phyloP scores from a whole-genome alignment of 2,797 vertebrate genomes.

The Anolis apletophallus region DNA sequence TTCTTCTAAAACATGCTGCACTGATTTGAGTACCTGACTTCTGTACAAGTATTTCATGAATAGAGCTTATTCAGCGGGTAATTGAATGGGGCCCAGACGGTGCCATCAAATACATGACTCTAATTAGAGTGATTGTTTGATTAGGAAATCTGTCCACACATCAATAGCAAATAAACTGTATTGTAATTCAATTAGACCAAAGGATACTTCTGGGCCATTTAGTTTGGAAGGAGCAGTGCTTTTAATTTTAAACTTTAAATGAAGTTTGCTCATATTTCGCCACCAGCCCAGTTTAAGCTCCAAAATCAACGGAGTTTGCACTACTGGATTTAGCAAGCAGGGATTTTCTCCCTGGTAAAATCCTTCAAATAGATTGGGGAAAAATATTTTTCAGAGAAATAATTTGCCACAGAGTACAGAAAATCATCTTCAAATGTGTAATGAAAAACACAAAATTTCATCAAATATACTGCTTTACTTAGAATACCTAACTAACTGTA shows the following conservation, averaged over 20 bases:
- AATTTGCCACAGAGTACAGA: no score
- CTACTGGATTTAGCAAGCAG: neutral
- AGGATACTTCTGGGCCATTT: neutral
- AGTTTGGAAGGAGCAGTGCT: neutral
- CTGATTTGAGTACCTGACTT: neutral
- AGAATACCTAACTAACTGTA: no score
- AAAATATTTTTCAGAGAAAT: no score
- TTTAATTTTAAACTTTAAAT: conserved; percentile 4
- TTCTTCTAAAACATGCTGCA: conserved; percentile 39
- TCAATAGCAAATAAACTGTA: neutral
- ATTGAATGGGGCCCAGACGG: conserved; percentile 2
- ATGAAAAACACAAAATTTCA: no score
- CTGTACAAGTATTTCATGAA: conserved; percentile 39
- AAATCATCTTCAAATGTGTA: no score
- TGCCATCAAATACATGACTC: neutral
- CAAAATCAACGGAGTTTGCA: neutral
- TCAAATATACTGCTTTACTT: no score
- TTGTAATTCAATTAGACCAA: neutral
- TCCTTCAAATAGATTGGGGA: no score
- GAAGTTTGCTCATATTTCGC: neutral
- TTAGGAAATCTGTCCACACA: neutral
- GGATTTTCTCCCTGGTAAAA: neutral
- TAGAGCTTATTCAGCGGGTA: conserved; percentile 25
- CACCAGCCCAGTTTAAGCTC: neutral
- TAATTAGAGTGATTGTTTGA: conserved; percentile 9